phyloP scores from a whole-genome alignment of 1,140 invertebrate genomes.

The Drosophila busckii region DNA sequence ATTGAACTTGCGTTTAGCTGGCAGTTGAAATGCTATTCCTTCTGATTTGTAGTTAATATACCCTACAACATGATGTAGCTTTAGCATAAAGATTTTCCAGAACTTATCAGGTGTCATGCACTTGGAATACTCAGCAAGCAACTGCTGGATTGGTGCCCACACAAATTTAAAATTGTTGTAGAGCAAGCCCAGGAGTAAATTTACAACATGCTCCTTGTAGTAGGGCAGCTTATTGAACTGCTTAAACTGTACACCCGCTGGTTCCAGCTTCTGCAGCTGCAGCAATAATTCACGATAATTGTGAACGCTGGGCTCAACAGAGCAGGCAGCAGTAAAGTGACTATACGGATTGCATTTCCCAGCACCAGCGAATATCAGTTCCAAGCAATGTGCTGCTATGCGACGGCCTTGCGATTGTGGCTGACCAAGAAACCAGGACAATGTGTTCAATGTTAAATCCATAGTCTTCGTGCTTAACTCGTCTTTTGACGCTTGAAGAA shows the following conservation, averaged over 20 bases:
- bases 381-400: constrained; percentile 56
- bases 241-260: constrained; percentile 81
- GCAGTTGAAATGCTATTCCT: not conserved
- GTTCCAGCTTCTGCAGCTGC: constrained; percentile 86
- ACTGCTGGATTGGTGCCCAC: constrained; percentile 89
- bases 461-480: constrained; percentile 13
- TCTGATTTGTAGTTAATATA: constrained; percentile 49
- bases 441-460: not conserved
- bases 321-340: constrained; percentile 86
- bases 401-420: constrained; percentile 38
- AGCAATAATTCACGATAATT: constrained; percentile 89
- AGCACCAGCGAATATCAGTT: constrained; percentile 14
- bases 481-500: constrained; percentile 5
- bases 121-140: constrained; percentile 86
- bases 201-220: constrained; percentile 83
- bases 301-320: constrained; percentile 83
- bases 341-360: constrained; percentile 80
- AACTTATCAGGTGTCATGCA: constrained; percentile 84
- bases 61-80: constrained; percentile 81
- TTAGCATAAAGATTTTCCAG: constrained; percentile 87
- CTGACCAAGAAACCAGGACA: constrained; percentile 33
- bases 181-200: constrained; percentile 89
- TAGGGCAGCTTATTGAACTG: constrained; percentile 81
- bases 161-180: constrained; percentile 93
- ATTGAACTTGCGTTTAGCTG: not conserved